Evolutionary conservation across 2,113 vertebrate species (phyloP), one percentile per base, ranked within the genome.

Genomic region (Rousettus leschenaultii): DNA sequence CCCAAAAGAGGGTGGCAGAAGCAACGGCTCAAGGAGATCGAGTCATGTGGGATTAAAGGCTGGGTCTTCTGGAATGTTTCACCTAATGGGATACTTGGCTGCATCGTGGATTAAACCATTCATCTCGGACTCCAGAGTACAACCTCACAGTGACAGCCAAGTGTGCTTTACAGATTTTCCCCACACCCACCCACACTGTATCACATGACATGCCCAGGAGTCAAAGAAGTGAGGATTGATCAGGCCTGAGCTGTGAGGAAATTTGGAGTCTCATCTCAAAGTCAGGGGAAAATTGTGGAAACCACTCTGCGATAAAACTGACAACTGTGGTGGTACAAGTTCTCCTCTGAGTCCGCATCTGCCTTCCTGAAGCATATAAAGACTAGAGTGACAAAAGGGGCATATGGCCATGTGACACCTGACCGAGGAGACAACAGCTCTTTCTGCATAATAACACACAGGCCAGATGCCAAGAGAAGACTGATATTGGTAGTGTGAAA

Each of bases 151-250:
- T 63, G 74, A 51, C 48, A 59, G 65, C 80, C 68, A 75, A 57
- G 57, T 35, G 59, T 85, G 66, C 57, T 91, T 43, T 66, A 71
- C 5, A 53, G 48, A 63, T 63, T 14, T 30, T 6, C 12, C 59
- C 12, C 55, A 57, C 55, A 26, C 26, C 28, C 59, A 63, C 12
- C 59, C 59, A 63, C 59, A 63, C 59, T 63, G 28, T 63, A 63
- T 63, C 59, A 63, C 28, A 63, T 63, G 59, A 13, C 4, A 14
- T 63, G 59, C 28, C 59, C 28, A 63, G 59, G 28, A 1, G 63
- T 9, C 30, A 63, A 73, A 91, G 57, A 68, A 89, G 79, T 70
- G 63, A 97, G 89, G 75, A 89, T 18, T 59, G 74, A 78, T 93
- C 45, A 83, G 71, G 48, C 11, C 5, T 1, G 43, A 59, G 90